Conservation (phyloP, 2,888 invertebrate species). For the Drosophila buzzatii region DNA sequence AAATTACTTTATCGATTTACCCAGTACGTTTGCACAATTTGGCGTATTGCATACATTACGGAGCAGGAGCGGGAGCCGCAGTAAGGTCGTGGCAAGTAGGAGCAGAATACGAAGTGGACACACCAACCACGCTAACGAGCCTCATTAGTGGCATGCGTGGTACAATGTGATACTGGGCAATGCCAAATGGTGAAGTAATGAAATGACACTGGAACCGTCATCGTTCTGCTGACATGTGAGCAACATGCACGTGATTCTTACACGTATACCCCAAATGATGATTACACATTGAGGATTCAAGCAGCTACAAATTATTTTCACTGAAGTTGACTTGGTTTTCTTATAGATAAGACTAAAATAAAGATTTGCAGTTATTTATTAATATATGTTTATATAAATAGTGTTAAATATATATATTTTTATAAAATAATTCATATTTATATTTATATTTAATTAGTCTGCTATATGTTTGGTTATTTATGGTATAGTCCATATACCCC, state of each 20-base stretch:
- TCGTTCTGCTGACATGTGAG: slow-evolving; percentile 54
- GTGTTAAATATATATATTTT: too few species aligned
- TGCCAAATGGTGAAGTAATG: slow-evolving; percentile 5
- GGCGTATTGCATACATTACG: slow-evolving; percentile 74
- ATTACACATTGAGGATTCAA: slow-evolving; percentile 25
- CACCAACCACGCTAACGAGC: slow-evolving; percentile 73
- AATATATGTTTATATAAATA: too few species aligned
- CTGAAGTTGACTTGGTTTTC: neutral
- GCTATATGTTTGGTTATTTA: too few species aligned
- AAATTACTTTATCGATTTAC: slow-evolving; percentile 79
- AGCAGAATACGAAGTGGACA: slow-evolving; percentile 32
- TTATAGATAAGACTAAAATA: too few species aligned
- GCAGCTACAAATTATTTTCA: neutral
- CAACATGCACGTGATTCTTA: slow-evolving; percentile 67
- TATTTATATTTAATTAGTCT: too few species aligned
- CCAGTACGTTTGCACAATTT: slow-evolving; percentile 78
- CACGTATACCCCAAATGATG: slow-evolving; percentile 41
- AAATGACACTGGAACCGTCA: slow-evolving; percentile 21
- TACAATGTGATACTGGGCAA: slow-evolving; percentile 45
- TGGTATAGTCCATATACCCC: too few species aligned
- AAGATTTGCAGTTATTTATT: neutral
- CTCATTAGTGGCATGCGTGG: slow-evolving; percentile 78
- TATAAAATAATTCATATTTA: too few species aligned
- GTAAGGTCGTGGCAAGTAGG: neutral
- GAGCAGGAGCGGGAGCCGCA: neutral